Evolutionary conservation across 2,888 invertebrate species (phyloP).

Genomic region (Netelia fuscicornis): DNA sequence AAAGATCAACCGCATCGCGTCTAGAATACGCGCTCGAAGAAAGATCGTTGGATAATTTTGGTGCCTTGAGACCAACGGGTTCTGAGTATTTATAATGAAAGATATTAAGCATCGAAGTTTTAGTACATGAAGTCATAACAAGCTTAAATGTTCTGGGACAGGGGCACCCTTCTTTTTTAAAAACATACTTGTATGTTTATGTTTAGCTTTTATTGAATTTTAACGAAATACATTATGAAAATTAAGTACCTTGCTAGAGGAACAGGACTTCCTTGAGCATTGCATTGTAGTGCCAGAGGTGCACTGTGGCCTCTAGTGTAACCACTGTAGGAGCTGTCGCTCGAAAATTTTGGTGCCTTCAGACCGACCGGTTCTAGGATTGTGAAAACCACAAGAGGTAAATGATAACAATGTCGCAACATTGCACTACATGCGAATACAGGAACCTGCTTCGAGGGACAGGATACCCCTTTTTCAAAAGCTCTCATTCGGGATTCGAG

Average conservation of each 20-base stretch:
- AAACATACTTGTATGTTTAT: neutral
- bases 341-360: conserved; percentile 85
- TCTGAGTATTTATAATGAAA: conserved; percentile 79
- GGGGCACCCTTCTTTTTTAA: conserved; percentile 18
- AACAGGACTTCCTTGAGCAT: conserved; percentile 87
- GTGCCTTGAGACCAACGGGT: conserved; percentile 87
- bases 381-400: conserved; percentile 20
- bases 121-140: neutral
- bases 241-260: conserved; percentile 79
- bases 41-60: conserved; percentile 87
- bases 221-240: conserved; percentile 83
- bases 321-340: conserved; percentile 73
- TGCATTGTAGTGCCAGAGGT: conserved; percentile 83
- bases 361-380: conserved; percentile 87
- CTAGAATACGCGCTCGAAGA: conserved; percentile 75
- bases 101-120: neutral
- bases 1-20: conserved; percentile 83
- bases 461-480: conserved; percentile 36
- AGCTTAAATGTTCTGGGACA: conserved; percentile 45
- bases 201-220: neutral
- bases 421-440: neutral
- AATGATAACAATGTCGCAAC: neutral
- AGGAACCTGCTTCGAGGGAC: conserved; percentile 26
- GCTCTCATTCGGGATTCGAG: too few relatives aligned
- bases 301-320: conserved; percentile 64